phyloP scores from a whole-genome alignment of 2,888 invertebrate genomes.

The Drosophila kokeensis region DNA sequence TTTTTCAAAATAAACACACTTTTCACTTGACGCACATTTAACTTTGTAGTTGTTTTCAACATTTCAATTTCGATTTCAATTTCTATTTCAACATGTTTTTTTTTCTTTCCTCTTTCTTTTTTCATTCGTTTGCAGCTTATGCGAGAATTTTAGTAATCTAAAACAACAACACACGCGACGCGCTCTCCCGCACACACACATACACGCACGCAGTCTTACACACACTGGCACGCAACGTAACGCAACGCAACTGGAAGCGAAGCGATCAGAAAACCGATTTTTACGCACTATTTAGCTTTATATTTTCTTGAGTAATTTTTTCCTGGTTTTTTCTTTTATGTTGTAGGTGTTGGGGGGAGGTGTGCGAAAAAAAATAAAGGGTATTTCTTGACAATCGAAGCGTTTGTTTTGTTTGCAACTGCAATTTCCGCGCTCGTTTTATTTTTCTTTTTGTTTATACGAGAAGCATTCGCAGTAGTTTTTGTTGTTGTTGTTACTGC shows the following conservation, averaged over 20 bases:
- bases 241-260: constrained; percentile 62
- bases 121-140: constrained; percentile 24
- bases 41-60: constrained; percentile 55
- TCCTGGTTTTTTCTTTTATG: constrained; percentile 28
- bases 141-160: constrained; percentile 65
- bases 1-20: constrained; percentile 40
- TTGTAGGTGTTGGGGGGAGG: background rate
- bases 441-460: constrained; percentile 53
- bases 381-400: constrained; percentile 63
- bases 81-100: constrained; percentile 68
- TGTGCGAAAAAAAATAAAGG: constrained; percentile 49
- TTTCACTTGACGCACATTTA: constrained; percentile 38
- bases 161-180: constrained; percentile 61
- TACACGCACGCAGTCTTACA: constrained; percentile 8
- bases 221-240: constrained; percentile 38
- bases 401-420: constrained; percentile 74
- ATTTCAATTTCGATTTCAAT: constrained; percentile 49
- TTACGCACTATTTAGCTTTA: constrained; percentile 78
- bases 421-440: constrained; percentile 72
- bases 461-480: constrained; percentile 20
- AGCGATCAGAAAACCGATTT: constrained; percentile 65
- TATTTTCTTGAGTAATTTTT: constrained; percentile 43
- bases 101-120: constrained; percentile 14
- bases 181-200: constrained; percentile 20
- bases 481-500: constrained; percentile 34